Evolutionary conservation across 2,113 vertebrate genomes (phyloP).

Genomic region (Bos indicus): DNA sequence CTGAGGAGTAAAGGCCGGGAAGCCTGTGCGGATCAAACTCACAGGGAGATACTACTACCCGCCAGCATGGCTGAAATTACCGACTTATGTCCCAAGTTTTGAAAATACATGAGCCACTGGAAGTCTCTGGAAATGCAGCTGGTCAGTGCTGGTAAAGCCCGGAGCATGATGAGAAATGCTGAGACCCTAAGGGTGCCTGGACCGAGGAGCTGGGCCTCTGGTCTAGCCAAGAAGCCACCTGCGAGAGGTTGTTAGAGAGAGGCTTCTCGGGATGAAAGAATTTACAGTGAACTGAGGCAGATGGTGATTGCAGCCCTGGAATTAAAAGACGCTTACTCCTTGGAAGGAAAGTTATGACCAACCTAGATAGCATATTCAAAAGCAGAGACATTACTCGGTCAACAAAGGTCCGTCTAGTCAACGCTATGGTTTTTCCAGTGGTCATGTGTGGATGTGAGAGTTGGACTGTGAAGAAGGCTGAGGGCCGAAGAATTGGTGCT

Average conservation of each 20-base stretch:
- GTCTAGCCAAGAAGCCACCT: too few species aligned
- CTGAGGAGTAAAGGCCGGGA: background rate
- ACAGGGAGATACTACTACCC: background rate
- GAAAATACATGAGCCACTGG: too few species aligned
- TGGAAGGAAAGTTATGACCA: too few species aligned
- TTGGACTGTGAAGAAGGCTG: too few species aligned
- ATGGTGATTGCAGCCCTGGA: too few species aligned
- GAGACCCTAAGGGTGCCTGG: background rate
- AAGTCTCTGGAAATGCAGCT: fast-evolving
- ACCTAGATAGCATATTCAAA: too few species aligned
- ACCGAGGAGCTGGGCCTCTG: background rate
- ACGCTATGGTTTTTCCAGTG: too few species aligned
- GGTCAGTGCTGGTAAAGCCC: background rate
- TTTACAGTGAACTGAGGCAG: background rate
- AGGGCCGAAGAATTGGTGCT: fast-evolving
- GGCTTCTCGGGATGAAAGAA: background rate
- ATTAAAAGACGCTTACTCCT: too few species aligned
- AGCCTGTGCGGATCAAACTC: background rate
- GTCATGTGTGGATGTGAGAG: too few species aligned
- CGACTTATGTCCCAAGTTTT: background rate
- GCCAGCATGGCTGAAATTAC: background rate
- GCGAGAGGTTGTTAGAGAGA: fast-evolving
- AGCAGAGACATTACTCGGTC: too few species aligned
- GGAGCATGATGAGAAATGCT: fast-evolving
- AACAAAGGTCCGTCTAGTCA: too few species aligned